A percentile compares a stretch with the other conserved stretches of the same genome.
These are phyloP conservation scores for Miichthys miiuy DNA, from an alignment of 2,797 vertebrate genomes.

Conservation along the genomic window DNA sequence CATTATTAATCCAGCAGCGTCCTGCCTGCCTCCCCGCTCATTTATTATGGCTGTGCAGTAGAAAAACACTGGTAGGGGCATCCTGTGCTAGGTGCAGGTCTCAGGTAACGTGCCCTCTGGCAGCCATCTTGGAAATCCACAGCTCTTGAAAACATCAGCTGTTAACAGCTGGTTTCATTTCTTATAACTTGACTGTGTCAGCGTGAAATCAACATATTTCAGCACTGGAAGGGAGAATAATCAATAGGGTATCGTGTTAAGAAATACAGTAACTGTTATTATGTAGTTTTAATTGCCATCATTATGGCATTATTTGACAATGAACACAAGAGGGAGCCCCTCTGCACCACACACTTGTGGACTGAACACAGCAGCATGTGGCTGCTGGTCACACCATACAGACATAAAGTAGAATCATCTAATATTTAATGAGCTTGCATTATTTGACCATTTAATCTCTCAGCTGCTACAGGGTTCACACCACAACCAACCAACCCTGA, in stretches of 20 bases:
- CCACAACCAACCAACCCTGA: too few species aligned
- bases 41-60: conserved; percentile 41
- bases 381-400: neutral
- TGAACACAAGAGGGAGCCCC: conserved; percentile 13
- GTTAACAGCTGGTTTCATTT: neutral
- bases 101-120: conserved; percentile 26
- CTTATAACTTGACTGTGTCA: neutral
- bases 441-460: too few species aligned
- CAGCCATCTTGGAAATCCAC: conserved; percentile 24
- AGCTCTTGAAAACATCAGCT: neutral
- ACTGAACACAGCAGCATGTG: neutral
- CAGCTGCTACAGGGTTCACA: too few species aligned
- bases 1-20: conserved; percentile 23
- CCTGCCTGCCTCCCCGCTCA: conserved; percentile 11
- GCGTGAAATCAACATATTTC: neutral
- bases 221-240: neutral
- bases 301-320: neutral
- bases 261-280: neutral
- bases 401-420: neutral
- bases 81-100: conserved; percentile 4
- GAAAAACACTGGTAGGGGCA: conserved; percentile 7
- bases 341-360: neutral
- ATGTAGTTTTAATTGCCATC: neutral
- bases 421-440: too few species aligned
- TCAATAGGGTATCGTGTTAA: neutral